Percentiles rank a stretch among this genome's conserved stretches.
Evolutionary conservation across 2,113 vertebrate genomes (phyloP).

Genomic region (Pedetes capensis): DNA sequence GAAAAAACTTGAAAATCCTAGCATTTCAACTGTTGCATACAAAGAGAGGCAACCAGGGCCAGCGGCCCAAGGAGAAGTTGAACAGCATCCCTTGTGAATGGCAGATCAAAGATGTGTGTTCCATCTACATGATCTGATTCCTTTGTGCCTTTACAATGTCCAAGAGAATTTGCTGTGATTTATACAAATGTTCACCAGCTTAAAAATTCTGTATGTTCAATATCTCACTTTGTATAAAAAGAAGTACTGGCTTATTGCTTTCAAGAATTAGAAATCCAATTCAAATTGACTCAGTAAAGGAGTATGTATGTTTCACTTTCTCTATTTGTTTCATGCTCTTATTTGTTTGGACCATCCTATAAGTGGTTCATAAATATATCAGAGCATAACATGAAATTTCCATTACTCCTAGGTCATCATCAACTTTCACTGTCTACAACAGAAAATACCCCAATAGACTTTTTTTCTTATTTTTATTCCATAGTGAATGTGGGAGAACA

Average conservation of each 20-base stretch:
- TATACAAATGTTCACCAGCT: neutral
- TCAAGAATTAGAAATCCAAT: neutral
- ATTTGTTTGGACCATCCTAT: neutral
- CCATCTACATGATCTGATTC: neutral
- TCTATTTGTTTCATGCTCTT: neutral
- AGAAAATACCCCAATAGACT: neutral
- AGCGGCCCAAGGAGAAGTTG: neutral
- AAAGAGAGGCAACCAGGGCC: neutral
- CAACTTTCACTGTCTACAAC: neutral
- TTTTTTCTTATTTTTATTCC: neutral
- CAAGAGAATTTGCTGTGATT: neutral
- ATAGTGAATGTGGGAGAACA: neutral
- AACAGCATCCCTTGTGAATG: neutral
- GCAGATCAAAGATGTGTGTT: neutral
- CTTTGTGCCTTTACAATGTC: neutral
- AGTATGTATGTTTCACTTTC: neutral
- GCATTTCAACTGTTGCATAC: neutral
- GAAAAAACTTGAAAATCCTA: neutral
- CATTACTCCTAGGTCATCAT: neutral
- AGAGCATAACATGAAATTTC: neutral
- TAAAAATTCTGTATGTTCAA: neutral
- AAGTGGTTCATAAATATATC: neutral
- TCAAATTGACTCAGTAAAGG: neutral
- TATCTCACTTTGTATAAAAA: neutral
- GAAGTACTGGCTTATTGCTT: neutral